Evolutionary conservation across 2,113 vertebrate species (phyloP).

Genomic region (Carlito syrichta): DNA sequence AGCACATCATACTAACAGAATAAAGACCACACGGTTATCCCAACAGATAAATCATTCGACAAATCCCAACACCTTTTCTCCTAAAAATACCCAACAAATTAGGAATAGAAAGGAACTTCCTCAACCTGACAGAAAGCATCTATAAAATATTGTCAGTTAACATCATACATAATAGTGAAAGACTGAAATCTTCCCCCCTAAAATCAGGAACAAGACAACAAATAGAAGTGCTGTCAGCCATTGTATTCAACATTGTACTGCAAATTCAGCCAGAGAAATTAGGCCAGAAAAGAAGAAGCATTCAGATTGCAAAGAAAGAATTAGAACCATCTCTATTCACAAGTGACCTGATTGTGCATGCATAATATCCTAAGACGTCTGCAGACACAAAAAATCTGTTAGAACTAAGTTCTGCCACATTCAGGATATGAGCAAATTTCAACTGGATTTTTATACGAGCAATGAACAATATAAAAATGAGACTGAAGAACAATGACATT

Average conservation of each 20-base stretch:
- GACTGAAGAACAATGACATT: neutral
- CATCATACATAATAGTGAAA: neutral
- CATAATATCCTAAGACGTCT: neutral
- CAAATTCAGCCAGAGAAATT: neutral
- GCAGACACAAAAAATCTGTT: neutral
- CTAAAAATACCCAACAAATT: neutral
- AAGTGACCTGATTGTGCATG: neutral
- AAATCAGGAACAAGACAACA: neutral
- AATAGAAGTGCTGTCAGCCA: neutral
- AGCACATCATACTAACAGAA: neutral
- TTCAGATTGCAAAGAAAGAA: neutral
- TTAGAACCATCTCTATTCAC: too few relatives aligned
- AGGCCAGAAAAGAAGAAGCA: neutral
- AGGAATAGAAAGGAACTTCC: neutral
- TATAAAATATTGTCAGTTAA: neutral
- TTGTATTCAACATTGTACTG: neutral
- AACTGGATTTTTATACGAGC: neutral
- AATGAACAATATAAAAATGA: neutral
- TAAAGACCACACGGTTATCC: neutral
- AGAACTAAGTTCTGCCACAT: neutral
- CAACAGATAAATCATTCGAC: neutral
- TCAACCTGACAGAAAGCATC: neutral
- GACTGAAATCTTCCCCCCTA: neutral
- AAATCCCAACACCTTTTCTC: neutral
- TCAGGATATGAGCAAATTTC: neutral